Evolutionary conservation across 2,888 invertebrate species (phyloP).

Genomic region (Eupithecia dodoneata): DNA sequence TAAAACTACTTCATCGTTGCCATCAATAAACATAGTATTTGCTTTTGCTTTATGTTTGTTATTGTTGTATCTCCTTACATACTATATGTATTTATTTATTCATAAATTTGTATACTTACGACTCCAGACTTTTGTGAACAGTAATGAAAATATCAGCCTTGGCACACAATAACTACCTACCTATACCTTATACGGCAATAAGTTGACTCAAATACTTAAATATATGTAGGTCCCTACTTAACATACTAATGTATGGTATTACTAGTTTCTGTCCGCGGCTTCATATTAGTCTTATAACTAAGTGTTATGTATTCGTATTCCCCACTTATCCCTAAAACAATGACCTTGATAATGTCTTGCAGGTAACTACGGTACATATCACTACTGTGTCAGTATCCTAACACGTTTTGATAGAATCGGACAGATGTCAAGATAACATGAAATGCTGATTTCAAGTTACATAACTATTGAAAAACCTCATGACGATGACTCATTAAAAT

Average conservation of each 20-base stretch:
- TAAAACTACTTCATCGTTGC: too few species aligned
- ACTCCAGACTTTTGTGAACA: neutral
- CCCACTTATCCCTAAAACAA: neutral
- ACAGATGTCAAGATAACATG: conserved; percentile 6
- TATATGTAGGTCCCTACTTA: too few species aligned
- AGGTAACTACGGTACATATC: neutral
- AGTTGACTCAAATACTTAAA: neutral
- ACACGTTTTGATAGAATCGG: neutral
- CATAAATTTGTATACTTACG: too few species aligned
- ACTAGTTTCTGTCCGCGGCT: too few species aligned
- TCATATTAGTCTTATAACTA: too few species aligned
- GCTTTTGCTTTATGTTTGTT: too few species aligned
- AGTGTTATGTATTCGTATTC: neutral
- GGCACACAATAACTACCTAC: neutral
- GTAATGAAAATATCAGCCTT: neutral
- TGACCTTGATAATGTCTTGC: neutral
- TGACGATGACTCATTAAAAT: neutral
- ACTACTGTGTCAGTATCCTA: neutral
- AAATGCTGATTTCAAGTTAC: conserved; percentile 4
- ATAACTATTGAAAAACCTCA: neutral
- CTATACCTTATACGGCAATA: neutral
- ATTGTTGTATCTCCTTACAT: too few species aligned
- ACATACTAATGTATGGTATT: too few species aligned
- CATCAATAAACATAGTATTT: too few species aligned
- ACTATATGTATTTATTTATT: too few species aligned